Conservation (phyloP, 1,140 invertebrate species). For the Drosophila bocki region DNA sequence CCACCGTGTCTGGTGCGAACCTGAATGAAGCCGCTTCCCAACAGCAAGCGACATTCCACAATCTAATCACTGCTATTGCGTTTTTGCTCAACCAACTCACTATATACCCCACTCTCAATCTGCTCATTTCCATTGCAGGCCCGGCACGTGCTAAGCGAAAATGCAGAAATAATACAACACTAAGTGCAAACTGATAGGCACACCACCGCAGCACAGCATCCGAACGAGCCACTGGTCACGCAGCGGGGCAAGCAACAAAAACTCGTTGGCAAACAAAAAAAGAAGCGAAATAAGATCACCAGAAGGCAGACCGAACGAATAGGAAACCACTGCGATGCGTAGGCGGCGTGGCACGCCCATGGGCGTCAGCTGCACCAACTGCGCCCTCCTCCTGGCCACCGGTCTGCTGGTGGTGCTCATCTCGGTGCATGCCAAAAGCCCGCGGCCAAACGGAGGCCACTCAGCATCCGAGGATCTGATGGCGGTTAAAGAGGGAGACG, state of each 20-base stretch:
- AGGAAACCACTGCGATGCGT: slow-evolving; percentile 35
- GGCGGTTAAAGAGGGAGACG: slow-evolving; percentile 14
- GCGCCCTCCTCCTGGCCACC: slow-evolving; percentile 63
- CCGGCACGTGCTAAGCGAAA: slow-evolving; percentile 66
- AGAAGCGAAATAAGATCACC: slow-evolving; percentile 7
- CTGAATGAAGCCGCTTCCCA: slow-evolving; percentile 42
- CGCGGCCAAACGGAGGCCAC: slow-evolving; percentile 55
- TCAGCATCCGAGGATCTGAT: slow-evolving; percentile 32
- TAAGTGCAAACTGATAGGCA: slow-evolving; percentile 48
- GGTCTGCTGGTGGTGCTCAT: slow-evolving; percentile 74
- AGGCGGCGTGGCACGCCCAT: slow-evolving; percentile 39
- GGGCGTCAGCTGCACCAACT: slow-evolving; percentile 66
- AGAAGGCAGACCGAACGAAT: background rate
- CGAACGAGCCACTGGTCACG: slow-evolving; percentile 17
- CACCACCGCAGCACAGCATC: slow-evolving; percentile 2
- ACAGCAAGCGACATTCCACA: slow-evolving; percentile 3
- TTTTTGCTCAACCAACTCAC: slow-evolving; percentile 10
- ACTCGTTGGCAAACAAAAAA: background rate
- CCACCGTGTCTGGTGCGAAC: slow-evolving; percentile 36
- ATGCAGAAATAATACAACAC: slow-evolving; percentile 47
- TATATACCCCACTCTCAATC: background rate
- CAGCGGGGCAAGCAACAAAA: slow-evolving; percentile 5
- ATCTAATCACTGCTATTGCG: slow-evolving; percentile 34
- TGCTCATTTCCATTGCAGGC: slow-evolving; percentile 42
- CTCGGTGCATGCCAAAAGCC: slow-evolving; percentile 74